Conservation (phyloP, 1,140 invertebrate species). For the Pristionchus pacificus region DNA sequence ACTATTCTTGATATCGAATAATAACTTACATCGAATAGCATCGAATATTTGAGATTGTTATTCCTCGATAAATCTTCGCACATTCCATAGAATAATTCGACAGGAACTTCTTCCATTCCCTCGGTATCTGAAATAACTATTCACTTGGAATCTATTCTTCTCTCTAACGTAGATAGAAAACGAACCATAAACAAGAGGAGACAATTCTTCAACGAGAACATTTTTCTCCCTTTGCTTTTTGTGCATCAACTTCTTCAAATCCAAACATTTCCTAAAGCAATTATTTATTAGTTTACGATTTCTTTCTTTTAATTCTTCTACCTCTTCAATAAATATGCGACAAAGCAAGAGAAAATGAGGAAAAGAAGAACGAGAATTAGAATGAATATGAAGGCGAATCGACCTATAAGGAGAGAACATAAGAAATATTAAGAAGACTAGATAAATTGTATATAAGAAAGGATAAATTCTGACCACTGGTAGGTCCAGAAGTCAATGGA, state of each 20-base stretch:
- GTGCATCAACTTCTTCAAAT: constrained; percentile 41
- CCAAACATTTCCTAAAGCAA: constrained; percentile 33
- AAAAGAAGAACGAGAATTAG: constrained; percentile 19
- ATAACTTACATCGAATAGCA: constrained; percentile 55
- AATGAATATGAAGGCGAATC: constrained; percentile 14
- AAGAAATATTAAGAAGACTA: no score
- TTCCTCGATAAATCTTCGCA: constrained; percentile 47
- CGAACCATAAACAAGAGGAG: constrained; percentile 49
- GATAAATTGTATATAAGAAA: no score
- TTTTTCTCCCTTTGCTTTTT: constrained; percentile 44
- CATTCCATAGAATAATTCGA: constrained; percentile 48
- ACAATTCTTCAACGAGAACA: constrained; percentile 37
- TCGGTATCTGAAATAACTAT: constrained; percentile 1
- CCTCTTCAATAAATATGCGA: background rate
- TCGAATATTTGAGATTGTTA: constrained; percentile 47
- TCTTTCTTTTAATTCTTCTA: no score
- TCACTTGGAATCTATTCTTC: background rate
- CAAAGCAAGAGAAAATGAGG: constrained; percentile 13
- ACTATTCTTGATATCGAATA: no score
- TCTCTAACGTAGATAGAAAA: constrained; percentile 9
- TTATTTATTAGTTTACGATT: no score
- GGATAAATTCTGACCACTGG: constrained; percentile 7
- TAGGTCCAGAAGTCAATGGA: constrained; percentile 6
- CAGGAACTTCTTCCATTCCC: constrained; percentile 16
- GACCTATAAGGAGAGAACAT: no score